Conservation (phyloP, 2,113 vertebrate species). For the Campylomormyrus tamandua region DNA sequence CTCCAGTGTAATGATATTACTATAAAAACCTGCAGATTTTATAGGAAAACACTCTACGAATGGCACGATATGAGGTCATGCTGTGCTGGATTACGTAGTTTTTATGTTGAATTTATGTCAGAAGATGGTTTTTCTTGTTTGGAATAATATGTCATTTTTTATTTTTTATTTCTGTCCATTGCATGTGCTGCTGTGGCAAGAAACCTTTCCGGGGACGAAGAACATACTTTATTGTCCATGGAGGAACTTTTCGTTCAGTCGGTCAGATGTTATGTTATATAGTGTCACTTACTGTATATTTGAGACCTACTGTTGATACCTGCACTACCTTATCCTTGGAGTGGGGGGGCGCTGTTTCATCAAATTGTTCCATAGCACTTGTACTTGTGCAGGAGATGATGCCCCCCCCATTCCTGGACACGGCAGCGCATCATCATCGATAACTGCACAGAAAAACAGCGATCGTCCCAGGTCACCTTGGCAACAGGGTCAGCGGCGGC, state of each 20-base stretch:
- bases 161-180: neutral
- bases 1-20: neutral
- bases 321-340: neutral
- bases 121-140: neutral
- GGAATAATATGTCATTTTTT: neutral
- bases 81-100: neutral
- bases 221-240: neutral
- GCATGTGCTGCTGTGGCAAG: neutral
- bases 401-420: neutral
- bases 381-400: neutral
- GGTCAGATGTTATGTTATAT: neutral
- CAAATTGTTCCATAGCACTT: neutral
- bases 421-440: neutral
- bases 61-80: neutral
- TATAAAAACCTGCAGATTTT: neutral
- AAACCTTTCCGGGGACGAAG: neutral
- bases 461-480: neutral
- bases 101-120: neutral
- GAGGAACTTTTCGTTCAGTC: neutral
- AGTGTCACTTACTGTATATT: neutral
- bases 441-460: neutral
- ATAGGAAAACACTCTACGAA: neutral
- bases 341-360: neutral
- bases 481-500: neutral
- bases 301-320: neutral